Evolutionary conservation across 2,113 vertebrate species (phyloP).

Genomic region (Nibea albiflora): DNA sequence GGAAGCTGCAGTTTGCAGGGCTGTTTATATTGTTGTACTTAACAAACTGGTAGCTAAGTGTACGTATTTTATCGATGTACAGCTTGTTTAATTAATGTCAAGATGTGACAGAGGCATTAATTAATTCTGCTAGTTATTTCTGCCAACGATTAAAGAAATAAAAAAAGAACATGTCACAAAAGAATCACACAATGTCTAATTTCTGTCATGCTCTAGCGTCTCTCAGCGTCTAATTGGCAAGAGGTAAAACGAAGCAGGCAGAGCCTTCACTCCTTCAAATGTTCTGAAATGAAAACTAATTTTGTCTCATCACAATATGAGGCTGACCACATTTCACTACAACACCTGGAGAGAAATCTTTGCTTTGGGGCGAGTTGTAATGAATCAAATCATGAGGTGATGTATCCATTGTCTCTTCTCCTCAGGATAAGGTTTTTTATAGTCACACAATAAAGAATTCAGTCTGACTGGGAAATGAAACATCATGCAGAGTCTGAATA

Average conservation of each 20-base stretch:
- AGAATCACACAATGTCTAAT: background rate
- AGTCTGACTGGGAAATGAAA: constrained; percentile 18
- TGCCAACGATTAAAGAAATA: background rate
- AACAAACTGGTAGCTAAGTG: too few relatives aligned
- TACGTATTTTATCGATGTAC: too few relatives aligned
- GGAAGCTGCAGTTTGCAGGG: background rate
- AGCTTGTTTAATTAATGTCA: background rate
- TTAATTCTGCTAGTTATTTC: background rate
- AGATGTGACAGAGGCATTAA: background rate
- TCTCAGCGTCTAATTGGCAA: background rate
- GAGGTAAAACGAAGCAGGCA: constrained; percentile 5
- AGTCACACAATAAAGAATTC: constrained; percentile 19
- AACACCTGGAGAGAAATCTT: constrained; percentile 33
- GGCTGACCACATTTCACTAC: constrained; percentile 1
- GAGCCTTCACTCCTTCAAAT: background rate
- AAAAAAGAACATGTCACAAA: background rate
- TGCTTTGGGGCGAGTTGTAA: constrained; percentile 36
- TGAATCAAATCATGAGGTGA: constrained; percentile 41
- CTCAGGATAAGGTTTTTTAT: background rate
- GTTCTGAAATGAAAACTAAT: constrained; percentile 8
- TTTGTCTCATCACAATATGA: background rate
- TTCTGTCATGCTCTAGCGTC: background rate
- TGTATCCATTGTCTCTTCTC: constrained; percentile 26
- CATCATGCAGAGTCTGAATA: background rate
- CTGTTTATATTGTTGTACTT: background rate